Evolutionary conservation across 2,888 invertebrate species (phyloP).

Genomic region (Odontocolon sp.): DNA sequence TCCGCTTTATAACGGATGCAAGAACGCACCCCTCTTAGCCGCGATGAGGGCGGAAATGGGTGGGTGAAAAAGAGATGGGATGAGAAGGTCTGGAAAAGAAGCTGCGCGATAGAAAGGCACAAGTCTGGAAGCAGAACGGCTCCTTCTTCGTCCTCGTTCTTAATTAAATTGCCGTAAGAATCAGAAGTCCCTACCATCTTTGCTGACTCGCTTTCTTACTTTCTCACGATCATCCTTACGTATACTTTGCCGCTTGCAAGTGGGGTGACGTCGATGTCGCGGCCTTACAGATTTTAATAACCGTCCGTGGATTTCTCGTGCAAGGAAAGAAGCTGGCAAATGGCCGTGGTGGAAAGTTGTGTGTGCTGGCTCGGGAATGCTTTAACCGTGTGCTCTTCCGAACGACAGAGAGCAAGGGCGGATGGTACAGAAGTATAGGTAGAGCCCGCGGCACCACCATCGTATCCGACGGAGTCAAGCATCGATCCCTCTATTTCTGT

Average conservation of each 20-base stretch:
- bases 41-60: neutral
- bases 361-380: constrained; percentile 43
- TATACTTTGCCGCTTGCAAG: constrained; percentile 37
- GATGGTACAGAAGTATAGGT: constrained; percentile 13
- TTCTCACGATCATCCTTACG: neutral
- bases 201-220: neutral
- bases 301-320: constrained; percentile 63
- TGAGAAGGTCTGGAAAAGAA: constrained; percentile 27
- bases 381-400: neutral
- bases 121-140: constrained; percentile 40
- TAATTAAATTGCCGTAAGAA: constrained; percentile 71
- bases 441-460: constrained; percentile 42
- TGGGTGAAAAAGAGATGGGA: neutral
- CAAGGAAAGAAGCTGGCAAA: constrained; percentile 73
- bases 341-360: constrained; percentile 69
- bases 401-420: neutral
- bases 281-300: constrained; percentile 71
- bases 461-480: constrained; percentile 68
- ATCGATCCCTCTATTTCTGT: constrained; percentile 70
- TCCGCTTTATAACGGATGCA: constrained; percentile 42
- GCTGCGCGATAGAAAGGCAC: constrained; percentile 12
- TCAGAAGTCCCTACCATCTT: constrained; percentile 56
- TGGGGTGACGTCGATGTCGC: constrained; percentile 57
- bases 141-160: constrained; percentile 55
- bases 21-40: constrained; percentile 12